Percentiles rank a stretch among this genome's conserved stretches.
These are phyloP conservation scores for Chymomyza amoena DNA, from an alignment of 2,888 invertebrate genomes.

Conservation along the genomic window DNA sequence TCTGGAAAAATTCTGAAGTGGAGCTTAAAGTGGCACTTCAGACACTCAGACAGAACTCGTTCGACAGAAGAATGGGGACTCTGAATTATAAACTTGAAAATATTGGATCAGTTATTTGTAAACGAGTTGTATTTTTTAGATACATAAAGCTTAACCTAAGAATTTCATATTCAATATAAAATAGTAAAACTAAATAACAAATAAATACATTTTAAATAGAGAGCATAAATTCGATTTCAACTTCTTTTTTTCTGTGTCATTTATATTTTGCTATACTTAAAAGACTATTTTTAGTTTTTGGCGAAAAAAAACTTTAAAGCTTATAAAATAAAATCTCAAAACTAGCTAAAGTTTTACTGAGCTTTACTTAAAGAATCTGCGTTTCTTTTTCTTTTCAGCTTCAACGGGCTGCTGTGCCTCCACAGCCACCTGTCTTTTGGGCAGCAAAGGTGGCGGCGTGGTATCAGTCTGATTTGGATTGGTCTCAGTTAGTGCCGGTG, in stretches of 20 bases:
- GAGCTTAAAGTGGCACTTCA: too few species aligned
- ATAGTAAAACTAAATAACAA: conserved; percentile 40
- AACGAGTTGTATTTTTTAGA: conserved; percentile 1
- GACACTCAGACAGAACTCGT: too few species aligned
- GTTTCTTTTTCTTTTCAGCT: conserved; percentile 67
- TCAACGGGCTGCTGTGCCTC: conserved; percentile 41
- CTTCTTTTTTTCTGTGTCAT: conserved; percentile 45
- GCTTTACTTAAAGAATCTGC: conserved; percentile 63
- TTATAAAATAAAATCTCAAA: neutral
- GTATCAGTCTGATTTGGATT: neutral
- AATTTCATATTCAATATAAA: conserved; percentile 1
- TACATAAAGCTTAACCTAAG: conserved; percentile 35
- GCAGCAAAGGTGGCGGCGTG: conserved; percentile 69
- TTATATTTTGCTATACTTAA: conserved; percentile 39
- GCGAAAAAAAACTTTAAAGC: neutral
- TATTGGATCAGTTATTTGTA: neutral
- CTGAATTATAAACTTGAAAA: neutral
- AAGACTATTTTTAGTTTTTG: conserved; percentile 34
- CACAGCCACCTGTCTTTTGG: conserved; percentile 47
- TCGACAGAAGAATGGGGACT: too few species aligned
- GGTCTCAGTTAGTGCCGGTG: conserved; percentile 34
- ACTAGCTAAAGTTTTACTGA: neutral
- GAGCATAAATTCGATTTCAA: conserved; percentile 40
- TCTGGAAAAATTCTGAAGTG: too few species aligned
- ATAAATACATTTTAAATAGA: conserved; percentile 17